These are phyloP conservation scores for Fulica atra DNA, from an alignment of 2,113 vertebrate genomes.

Conservation along the genomic window DNA sequence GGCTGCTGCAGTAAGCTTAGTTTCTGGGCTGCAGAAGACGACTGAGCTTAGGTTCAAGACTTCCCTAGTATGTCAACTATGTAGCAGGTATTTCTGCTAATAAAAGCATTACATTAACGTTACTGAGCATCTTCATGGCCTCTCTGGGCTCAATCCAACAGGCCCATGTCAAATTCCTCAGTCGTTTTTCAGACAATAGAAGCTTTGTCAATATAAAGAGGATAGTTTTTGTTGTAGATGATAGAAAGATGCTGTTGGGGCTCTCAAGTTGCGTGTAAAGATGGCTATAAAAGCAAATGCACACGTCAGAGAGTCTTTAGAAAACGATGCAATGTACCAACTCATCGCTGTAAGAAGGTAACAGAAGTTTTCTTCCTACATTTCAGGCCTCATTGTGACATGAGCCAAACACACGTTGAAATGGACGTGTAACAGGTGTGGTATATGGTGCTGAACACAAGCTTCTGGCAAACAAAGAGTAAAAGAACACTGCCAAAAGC, in stretches of 20 bases:
- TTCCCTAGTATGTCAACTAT: not conserved
- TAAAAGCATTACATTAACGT: not conserved
- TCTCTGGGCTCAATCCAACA: too few species aligned
- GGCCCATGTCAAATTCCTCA: not conserved
- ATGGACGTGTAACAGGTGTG: not conserved
- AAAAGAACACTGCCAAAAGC: not conserved
- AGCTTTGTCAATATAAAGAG: not conserved
- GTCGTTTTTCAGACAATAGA: not conserved
- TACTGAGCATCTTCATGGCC: not conserved
- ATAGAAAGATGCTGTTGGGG: not conserved
- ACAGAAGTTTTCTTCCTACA: not conserved
- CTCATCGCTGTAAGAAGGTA: not conserved
- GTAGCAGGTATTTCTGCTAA: not conserved
- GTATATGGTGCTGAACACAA: not conserved
- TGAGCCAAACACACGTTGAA: not conserved
- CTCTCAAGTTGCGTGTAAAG: not conserved
- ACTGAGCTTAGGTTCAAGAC: not conserved
- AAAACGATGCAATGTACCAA: not conserved
- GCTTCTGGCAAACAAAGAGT: not conserved
- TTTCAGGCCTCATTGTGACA: not conserved
- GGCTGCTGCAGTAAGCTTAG: not conserved
- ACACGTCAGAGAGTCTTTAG: not conserved
- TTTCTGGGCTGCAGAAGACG: not conserved
- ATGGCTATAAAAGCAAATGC: not conserved
- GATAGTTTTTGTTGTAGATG: not conserved